Evolutionary conservation across 2,888 invertebrate species (phyloP), one percentile per base, ranked within the genome.

Genomic region (Dryobotodes eremita): DNA sequence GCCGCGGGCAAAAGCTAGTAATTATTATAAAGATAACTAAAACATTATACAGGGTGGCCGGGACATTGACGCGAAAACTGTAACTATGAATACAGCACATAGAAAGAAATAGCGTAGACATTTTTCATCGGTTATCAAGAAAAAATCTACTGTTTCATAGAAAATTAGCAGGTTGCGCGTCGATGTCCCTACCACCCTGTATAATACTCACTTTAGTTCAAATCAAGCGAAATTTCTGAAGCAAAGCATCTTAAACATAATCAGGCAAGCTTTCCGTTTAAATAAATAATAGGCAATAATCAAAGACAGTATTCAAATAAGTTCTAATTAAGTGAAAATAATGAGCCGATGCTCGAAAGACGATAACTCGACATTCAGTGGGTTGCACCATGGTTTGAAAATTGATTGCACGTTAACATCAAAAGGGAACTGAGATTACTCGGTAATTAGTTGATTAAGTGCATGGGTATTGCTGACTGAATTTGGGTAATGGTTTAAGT

Each of bases 311-410:
- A 2, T 36, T 46, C 23, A 26, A 55, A 15, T 70, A 65, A 53
- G 31, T 69, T 53, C n/a, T 66, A 68, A 81, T 81, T 79, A 79
- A 42, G 20, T 61, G 55, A 50, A 61, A 80, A 79, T 84, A 62
- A 82, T 84, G 61, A 79, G 42, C 4, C 15, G 48, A 26, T 71
- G 42, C n/a, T 36, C 53, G 36, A 26, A 83, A 68, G 55, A 78
- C 42, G 46, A 31, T 68, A 71, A 26, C 42, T 66, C 31, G 0
- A 26, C 17, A 57, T 64, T 80, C 57, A 75, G 20, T 13, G 42
- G 23, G 23, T 71, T 73, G 62, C 53, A 77, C 72, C 69, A 55
- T 64, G 53, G 42, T 53, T 42, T 71, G 10, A 46, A 46, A 8
- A 10, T 46, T 46, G 42, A 66, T 55, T 46, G 26, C 50, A 26